Conservation (phyloP, 2,888 invertebrate genomes). For the Apoda limacodes region DNA sequence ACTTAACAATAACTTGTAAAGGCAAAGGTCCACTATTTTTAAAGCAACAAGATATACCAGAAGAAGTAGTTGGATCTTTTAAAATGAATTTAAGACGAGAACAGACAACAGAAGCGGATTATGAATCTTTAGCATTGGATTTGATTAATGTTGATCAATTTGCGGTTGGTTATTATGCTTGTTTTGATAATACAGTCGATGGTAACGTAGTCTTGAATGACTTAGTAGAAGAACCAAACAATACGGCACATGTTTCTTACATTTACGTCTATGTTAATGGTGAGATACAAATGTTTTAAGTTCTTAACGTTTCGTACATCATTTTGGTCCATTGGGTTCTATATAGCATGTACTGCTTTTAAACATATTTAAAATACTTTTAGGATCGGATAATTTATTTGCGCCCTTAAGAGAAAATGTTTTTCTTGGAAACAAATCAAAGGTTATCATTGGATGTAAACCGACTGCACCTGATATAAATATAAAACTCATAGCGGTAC, state of each 20-base stretch:
- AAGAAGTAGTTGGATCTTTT: constrained; percentile 35
- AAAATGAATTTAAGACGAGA: constrained; percentile 22
- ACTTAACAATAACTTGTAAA: constrained; percentile 46
- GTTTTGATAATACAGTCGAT: constrained; percentile 51
- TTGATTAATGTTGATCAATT: constrained; percentile 50
- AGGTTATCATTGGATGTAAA: constrained; percentile 54
- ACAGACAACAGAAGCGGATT: constrained; percentile 25
- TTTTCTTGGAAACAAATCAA: constrained; percentile 31
- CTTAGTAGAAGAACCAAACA: constrained; percentile 40
- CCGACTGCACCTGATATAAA: constrained; percentile 54
- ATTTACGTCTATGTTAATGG: constrained; percentile 57
- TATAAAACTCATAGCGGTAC: constrained; percentile 46
- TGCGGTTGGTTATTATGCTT: constrained; percentile 69
- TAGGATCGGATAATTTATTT: constrained; percentile 50
- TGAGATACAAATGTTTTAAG: constrained; percentile 29
- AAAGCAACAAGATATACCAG: constrained; percentile 44
- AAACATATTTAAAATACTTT: constrained; percentile 34
- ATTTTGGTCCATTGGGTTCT: constrained; percentile 6
- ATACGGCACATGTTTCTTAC: constrained; percentile 43
- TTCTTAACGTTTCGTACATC: constrained; percentile 1
- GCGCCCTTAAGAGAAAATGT: constrained; percentile 52
- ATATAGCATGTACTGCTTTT: constrained; percentile 15
- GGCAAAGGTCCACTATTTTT: constrained; percentile 36
- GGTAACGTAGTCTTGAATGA: constrained; percentile 31
- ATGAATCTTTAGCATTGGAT: constrained; percentile 50